Evolutionary conservation across 2,888 invertebrate genomes (phyloP).

Genomic region (Xiphydria camelus): DNA sequence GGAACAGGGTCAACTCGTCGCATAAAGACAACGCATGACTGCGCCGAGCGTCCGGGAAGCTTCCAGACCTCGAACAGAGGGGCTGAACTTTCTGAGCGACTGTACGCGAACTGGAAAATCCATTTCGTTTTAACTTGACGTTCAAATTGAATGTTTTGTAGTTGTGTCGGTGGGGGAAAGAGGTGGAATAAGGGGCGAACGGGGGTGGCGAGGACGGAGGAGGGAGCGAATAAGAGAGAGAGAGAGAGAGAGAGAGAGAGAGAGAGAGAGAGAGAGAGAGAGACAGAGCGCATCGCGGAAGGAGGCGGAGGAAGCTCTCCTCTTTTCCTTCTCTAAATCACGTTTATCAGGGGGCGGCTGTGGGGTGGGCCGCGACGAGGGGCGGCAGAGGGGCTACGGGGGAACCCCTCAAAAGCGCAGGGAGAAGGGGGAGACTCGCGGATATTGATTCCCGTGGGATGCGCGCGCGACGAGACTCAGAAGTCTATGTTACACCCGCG

Average conservation of each 20-base stretch:
- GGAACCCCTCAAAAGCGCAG: constrained; percentile 18
- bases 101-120: constrained; percentile 61
- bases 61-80: too few species aligned
- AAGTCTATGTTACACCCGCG: constrained; percentile 38
- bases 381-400: constrained; percentile 23
- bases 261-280: constrained; percentile 12
- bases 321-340: constrained; percentile 47
- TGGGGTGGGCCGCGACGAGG: constrained; percentile 38
- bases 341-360: constrained; percentile 49
- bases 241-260: constrained; percentile 12
- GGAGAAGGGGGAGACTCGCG: constrained; percentile 49
- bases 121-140: constrained; percentile 66
- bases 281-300: constrained; percentile 17
- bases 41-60: too few species aligned
- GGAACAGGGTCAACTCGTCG: too few species aligned
- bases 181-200: constrained; percentile 13
- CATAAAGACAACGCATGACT: too few species aligned
- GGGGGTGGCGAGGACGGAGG: constrained; percentile 18
- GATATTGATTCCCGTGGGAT: constrained; percentile 58
- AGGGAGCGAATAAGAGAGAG: constrained; percentile 22
- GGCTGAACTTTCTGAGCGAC: constrained; percentile 26
- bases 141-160: constrained; percentile 66
- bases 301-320: constrained; percentile 45
- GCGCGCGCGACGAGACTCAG: constrained; percentile 46
- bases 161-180: constrained; percentile 41